Evolutionary conservation across 2,797 vertebrate species (phyloP), one percentile per base, ranked within the genome.

Genomic region (Buphagus erythrorhynchus): DNA sequence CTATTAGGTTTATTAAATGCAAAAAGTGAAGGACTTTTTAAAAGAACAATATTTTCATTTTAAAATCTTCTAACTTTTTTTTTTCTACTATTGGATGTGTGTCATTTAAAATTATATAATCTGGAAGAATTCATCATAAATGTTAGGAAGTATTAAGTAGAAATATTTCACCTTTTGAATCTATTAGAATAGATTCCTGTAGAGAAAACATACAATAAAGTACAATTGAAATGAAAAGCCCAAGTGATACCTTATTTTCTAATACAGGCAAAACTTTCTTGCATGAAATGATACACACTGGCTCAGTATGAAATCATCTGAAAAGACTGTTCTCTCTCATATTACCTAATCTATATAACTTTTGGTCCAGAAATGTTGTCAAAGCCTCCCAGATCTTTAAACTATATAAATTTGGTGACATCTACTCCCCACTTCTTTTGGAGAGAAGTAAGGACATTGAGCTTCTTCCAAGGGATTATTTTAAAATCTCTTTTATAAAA

Each of bases 141-240:
- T 9, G 1, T 31, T 58, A 29, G 5, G 16, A 49, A 69, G 0
- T 4, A 29, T 19, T 57, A 55, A 19, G 1, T 28, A 3, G 25
- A 77, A 83, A 65, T 48, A 61, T n/a, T 79, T 61, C 9, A 63
- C 2, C 13, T 74, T 69, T 62, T 62, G 1, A 49, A 57, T n/a
- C 22, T 21, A 25, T 84, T 49, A 42, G 10, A 52, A 67, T 57
- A 13, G 0, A 17, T 73, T 89, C 74, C 8, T 78, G 25, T 10
- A 74, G 13, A 22, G 4, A 67, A 90, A 87, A 21, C 6, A 14
- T 25, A 42, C 1, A 62, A 35, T 36, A n/a, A 71, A 63, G 1
- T 71, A 7, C 1, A 67, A 35, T 5, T 42, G 3, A 46, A 87
- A 46, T 29, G 1, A 66, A 31, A 71, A 71, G 3, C 20, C 11